Evolutionary conservation across 2,888 invertebrate genomes (phyloP).

Genomic region (Eupithecia dodoneata): DNA sequence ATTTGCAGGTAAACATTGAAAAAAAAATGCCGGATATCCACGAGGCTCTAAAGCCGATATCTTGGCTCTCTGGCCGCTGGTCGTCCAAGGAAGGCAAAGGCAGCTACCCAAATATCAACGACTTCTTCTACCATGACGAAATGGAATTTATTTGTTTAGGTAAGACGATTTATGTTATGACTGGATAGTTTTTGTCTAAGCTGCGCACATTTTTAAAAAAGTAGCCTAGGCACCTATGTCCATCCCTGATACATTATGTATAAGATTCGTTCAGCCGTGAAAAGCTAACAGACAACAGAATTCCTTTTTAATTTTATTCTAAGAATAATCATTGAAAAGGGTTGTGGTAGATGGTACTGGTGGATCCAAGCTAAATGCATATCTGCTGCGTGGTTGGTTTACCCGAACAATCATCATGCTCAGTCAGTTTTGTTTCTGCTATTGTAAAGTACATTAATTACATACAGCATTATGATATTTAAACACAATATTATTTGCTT

Average conservation of each 20-base stretch:
- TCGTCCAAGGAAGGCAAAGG: constrained; percentile 79
- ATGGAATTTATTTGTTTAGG: constrained; percentile 82
- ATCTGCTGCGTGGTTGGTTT: too few species aligned
- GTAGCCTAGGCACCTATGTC: neutral
- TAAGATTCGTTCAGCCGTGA: neutral
- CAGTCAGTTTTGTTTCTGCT: neutral
- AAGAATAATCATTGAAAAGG: too few species aligned
- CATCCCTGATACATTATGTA: neutral
- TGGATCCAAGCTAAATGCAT: too few species aligned
- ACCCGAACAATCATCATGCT: too few species aligned
- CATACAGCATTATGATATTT: neutral
- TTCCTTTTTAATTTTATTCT: neutral
- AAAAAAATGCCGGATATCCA: constrained; percentile 54
- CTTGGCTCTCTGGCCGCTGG: constrained; percentile 86
- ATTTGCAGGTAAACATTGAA: neutral
- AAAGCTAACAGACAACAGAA: neutral
- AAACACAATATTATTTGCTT: neutral
- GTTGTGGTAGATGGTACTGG: too few species aligned
- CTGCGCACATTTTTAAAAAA: neutral
- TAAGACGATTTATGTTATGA: constrained; percentile 44
- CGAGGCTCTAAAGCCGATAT: constrained; percentile 80
- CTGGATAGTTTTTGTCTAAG: neutral
- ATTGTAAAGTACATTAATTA: neutral
- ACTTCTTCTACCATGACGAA: constrained; percentile 84
- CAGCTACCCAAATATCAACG: constrained; percentile 82